phyloP scores from a whole-genome alignment of 2,888 invertebrate genomes.

The Xestia sexstrigata region DNA sequence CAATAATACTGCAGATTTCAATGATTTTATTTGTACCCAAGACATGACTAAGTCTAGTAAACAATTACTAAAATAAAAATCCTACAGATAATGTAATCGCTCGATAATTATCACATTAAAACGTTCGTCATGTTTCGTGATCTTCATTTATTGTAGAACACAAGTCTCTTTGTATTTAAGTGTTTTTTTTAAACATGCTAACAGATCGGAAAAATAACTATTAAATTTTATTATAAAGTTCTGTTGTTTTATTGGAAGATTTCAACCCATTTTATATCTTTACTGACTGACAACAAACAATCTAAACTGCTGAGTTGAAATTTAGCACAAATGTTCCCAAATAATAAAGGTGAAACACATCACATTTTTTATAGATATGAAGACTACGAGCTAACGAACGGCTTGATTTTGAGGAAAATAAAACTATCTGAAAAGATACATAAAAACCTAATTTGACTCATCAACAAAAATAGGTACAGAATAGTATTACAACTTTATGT shows the following conservation, averaged over 20 bases:
- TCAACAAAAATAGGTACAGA: not conserved
- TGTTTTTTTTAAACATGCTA: not conserved
- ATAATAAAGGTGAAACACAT: not conserved
- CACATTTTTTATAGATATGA: not conserved
- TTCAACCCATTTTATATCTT: not conserved
- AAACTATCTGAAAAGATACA: not conserved
- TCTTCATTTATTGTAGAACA: constrained; percentile 35
- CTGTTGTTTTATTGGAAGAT: not conserved
- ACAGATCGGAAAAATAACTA: constrained; percentile 10
- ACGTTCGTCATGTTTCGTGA: constrained; percentile 28
- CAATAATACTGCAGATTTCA: constrained; percentile 16
- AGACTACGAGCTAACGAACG: not conserved
- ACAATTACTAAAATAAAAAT: constrained; percentile 34
- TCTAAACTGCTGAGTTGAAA: not conserved
- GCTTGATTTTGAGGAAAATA: not conserved
- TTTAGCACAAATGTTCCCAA: not conserved
- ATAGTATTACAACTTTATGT: constrained; percentile 7
- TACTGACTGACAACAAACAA: not conserved
- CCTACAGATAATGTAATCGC: constrained; percentile 41
- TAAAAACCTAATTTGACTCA: not conserved
- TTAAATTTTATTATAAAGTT: not conserved
- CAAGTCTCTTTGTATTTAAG: constrained; percentile 16
- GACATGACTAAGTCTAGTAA: constrained; percentile 27
- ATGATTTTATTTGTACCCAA: not conserved
- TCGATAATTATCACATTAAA: constrained; percentile 41